A percentile compares a stretch with the other conserved stretches of the same genome.
Conservation (phyloP, 2,888 invertebrate species). For the Leucoptera coffeella region DNA sequence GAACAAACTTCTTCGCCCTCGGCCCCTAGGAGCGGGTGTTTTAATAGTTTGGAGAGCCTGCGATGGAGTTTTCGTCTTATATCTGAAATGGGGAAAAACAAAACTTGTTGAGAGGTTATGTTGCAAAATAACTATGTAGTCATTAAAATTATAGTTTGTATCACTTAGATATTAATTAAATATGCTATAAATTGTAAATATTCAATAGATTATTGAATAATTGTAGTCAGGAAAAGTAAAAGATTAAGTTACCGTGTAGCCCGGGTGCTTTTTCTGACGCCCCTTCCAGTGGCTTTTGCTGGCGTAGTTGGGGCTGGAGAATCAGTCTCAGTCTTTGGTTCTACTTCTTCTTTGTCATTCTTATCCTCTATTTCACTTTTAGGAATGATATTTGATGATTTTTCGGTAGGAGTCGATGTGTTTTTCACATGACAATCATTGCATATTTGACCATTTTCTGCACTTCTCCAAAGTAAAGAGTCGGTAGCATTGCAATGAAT, state of each 20-base stretch:
- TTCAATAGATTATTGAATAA: too few relatives aligned
- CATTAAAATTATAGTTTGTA: too few relatives aligned
- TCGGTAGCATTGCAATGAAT: slow-evolving; percentile 64
- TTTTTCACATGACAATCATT: slow-evolving; percentile 61
- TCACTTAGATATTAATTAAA: too few relatives aligned
- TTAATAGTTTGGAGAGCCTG: slow-evolving; percentile 22
- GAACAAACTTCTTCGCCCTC: slow-evolving; percentile 70
- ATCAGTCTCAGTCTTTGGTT: slow-evolving; percentile 22
- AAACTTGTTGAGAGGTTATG: too few relatives aligned
- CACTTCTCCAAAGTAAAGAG: slow-evolving; percentile 69
- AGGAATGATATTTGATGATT: too few relatives aligned
- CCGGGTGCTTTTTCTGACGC: slow-evolving; percentile 56
- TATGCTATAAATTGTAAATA: too few relatives aligned
- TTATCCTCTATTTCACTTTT: slow-evolving; percentile 25
- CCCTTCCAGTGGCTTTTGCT: slow-evolving; percentile 41
- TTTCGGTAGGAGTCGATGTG: slow-evolving; percentile 19
- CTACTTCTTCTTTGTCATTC: slow-evolving; percentile 21
- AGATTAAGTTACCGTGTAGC: too few relatives aligned
- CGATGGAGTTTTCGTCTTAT: slow-evolving; percentile 41
- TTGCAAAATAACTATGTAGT: too few relatives aligned
- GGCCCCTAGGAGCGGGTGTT: slow-evolving; percentile 53
- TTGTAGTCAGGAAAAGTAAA: too few relatives aligned
- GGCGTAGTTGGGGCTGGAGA: too few relatives aligned
- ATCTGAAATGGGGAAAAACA: too few relatives aligned
- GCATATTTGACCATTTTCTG: slow-evolving; percentile 70